These are phyloP conservation scores for Autographa pulchrina DNA, from an alignment of 2,888 invertebrate species.

Conservation along the genomic window DNA sequence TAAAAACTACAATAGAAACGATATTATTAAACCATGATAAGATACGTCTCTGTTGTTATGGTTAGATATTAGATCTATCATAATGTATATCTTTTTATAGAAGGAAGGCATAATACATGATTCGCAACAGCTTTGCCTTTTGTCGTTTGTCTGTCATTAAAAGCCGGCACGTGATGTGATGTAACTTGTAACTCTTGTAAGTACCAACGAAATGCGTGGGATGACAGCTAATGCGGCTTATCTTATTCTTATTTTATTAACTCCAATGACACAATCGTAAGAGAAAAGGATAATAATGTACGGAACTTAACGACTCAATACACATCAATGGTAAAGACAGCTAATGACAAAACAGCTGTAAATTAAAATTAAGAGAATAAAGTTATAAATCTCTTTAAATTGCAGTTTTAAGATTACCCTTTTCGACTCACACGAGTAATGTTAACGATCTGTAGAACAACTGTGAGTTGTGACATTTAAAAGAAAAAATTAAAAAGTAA, in stretches of 20 bases:
- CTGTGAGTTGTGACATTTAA: background rate
- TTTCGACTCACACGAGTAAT: background rate
- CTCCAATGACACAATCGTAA: background rate
- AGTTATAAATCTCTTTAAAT: background rate
- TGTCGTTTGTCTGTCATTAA: background rate
- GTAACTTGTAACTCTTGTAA: background rate
- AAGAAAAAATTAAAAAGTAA: constrained; percentile 18
- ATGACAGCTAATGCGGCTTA: background rate
- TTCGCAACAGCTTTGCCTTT: background rate
- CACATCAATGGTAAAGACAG: background rate
- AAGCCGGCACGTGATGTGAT: constrained; percentile 3
- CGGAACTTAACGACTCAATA: background rate
- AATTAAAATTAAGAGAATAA: background rate
- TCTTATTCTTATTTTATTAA: constrained; percentile 4
- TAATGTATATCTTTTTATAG: background rate
- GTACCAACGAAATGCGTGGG: constrained; percentile 3
- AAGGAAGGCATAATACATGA: background rate
- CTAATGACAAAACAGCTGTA: background rate
- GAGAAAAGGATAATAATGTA: background rate
- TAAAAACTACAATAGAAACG: background rate
- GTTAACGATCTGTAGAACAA: background rate
- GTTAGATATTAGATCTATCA: background rate
- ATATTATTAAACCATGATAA: background rate
- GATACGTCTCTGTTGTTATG: background rate
- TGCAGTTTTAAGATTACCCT: background rate